phyloP scores from a whole-genome alignment of 2,113 vertebrate genomes.

The Laterallus jamaicensis region DNA sequence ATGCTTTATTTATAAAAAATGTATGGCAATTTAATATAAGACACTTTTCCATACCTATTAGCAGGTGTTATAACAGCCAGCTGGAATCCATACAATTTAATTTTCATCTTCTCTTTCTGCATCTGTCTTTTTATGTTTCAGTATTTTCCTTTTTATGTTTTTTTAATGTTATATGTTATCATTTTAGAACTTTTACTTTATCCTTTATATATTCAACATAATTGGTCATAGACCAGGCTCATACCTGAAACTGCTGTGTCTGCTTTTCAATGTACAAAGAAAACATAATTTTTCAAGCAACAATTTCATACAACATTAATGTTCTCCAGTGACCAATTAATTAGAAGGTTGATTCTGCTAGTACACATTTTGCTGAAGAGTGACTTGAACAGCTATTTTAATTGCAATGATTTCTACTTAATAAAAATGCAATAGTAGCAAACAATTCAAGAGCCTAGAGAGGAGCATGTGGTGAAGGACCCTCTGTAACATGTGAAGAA shows the following conservation, averaged over 20 bases:
- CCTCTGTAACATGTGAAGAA: background rate
- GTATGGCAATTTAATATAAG: background rate
- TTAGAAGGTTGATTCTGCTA: background rate
- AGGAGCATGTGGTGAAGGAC: background rate
- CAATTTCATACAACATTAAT: background rate
- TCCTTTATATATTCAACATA: background rate
- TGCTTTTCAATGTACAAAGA: background rate
- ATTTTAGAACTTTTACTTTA: background rate
- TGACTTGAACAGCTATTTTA: conserved; percentile 1
- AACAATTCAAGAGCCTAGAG: background rate
- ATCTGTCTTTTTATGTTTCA: conserved; percentile 7
- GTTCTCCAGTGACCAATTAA: conserved; percentile 22
- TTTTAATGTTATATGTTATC: background rate
- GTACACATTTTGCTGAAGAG: background rate
- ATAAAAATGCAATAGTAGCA: background rate
- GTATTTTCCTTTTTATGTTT: background rate
- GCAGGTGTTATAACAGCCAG: background rate
- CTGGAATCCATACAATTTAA: conserved; percentile 27
- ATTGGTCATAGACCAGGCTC: background rate
- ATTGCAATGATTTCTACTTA: background rate
- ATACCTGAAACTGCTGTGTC: background rate
- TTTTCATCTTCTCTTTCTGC: background rate
- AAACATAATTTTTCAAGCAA: background rate
- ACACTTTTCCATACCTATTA: background rate
- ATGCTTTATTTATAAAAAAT: background rate